Base-by-base conservation (phyloP, 2,888 invertebrate species). In the Pycnomerus fuliginosus region DNA sequence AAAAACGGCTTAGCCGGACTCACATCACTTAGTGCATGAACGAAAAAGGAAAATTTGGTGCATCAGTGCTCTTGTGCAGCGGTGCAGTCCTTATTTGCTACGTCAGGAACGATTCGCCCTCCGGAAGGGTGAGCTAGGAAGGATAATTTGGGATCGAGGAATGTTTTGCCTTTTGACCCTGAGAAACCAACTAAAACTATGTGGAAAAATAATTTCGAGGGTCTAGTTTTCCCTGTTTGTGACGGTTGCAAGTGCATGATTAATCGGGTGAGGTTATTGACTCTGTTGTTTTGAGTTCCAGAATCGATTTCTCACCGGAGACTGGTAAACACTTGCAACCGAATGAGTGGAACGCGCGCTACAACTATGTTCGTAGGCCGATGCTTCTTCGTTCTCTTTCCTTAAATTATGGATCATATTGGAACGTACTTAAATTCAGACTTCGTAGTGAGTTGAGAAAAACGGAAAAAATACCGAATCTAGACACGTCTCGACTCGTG, bases 131-230 rank as follows among this genome's bases (percentile, higher is more conserved):
- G 24, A 16, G 25, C 24, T 39, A 39, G 39, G 39, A 45, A 45
- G 34, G 31, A 38, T 44, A 23, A 34, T 11, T 14, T 22, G 41
- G 41, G 34, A n/a, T n/a, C n/a, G n/a, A n/a, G 59, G 64, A 50
- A 55, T 48, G 46, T 48, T 50, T 47, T 56, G 58, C 59, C 59
- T 58, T 60, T 59, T 64, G 67, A 66, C 66, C 66, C 65, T 67
- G 64, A 62, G 63, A 62, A 55, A 57, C n/a, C 44, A 61, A 57
- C 53, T 52, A 57, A 63, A 61, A 58, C 48, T 44, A 28, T 38
- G 29, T 44, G 44, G 16, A 39, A 39, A 39, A 44, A 44, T 39
- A 44, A 32, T 32, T 25, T 36, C 34, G 24, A 44, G 37, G 36
- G 37, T 37, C 29, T 32, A 33, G 44, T 22, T 42, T 43, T 43